Conservation (phyloP, 2,113 vertebrate species). For the Lontra canadensis region DNA sequence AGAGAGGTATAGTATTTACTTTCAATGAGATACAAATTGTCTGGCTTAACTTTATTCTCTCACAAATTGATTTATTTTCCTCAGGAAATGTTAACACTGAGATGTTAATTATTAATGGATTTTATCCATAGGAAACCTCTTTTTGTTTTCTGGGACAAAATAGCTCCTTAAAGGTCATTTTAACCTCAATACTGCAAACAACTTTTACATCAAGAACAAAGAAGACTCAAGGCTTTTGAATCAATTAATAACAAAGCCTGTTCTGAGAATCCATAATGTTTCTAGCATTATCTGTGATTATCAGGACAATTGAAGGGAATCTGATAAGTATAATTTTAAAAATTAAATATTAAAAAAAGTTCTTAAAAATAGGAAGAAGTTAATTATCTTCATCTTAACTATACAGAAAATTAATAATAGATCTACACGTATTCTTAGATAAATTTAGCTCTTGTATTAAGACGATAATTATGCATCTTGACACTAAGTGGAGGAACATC, state of each 20-base stretch:
- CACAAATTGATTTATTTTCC: slow-evolving; percentile 39
- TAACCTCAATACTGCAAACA: neutral
- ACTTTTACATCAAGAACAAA: neutral
- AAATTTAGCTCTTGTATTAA: neutral
- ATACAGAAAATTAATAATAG: neutral
- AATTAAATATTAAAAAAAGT: neutral
- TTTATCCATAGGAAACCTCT: slow-evolving; percentile 46
- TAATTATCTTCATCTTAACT: neutral
- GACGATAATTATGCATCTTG: neutral
- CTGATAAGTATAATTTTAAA: neutral
- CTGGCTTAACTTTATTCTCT: slow-evolving; percentile 46
- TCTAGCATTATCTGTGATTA: neutral
- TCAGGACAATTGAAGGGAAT: neutral
- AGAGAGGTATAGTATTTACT: neutral
- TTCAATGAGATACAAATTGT: slow-evolving; percentile 34
- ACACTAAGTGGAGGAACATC: neutral
- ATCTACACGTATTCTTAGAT: neutral
- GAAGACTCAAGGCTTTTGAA: neutral
- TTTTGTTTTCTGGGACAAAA: slow-evolving; percentile 49
- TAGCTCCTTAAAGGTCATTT: slow-evolving; percentile 51
- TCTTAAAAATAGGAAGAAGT: neutral
- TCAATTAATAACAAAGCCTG: neutral
- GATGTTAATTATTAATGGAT: slow-evolving; percentile 61
- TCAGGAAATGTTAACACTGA: slow-evolving; percentile 47
- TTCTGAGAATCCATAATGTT: neutral